Evolutionary conservation across 2,888 invertebrate genomes (phyloP).

Genomic region (Acronicta aceris): DNA sequence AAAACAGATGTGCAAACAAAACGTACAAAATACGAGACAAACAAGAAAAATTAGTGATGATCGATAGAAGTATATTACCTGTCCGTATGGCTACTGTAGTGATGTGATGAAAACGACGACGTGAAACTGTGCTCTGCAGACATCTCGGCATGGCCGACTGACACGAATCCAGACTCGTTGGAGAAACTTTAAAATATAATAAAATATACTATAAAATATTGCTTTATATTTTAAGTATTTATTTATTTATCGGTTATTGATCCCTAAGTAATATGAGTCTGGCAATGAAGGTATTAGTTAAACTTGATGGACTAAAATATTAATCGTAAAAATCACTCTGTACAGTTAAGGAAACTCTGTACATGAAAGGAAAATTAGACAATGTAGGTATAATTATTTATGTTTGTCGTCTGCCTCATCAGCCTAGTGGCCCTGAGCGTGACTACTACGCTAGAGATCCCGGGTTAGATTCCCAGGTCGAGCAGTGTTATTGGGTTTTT

Average conservation of each 20-base stretch:
- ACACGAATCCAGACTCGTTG: slow-evolving; percentile 88
- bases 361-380: slow-evolving; percentile 26
- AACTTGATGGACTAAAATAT: too few relatives aligned
- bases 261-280: too few relatives aligned
- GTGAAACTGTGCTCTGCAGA: slow-evolving; percentile 84
- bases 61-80: slow-evolving; percentile 68
- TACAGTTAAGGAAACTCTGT: too few relatives aligned
- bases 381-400: not conserved
- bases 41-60: slow-evolving; percentile 46
- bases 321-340: too few relatives aligned
- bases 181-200: slow-evolving; percentile 77
- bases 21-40: slow-evolving; percentile 26
- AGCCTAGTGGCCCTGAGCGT: too few relatives aligned
- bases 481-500: too few relatives aligned
- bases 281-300: too few relatives aligned
- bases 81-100: slow-evolving; percentile 84
- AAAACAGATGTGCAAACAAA: slow-evolving; percentile 49
- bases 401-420: too few relatives aligned
- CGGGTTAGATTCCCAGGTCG: too few relatives aligned
- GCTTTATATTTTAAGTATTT: not conserved
- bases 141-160: slow-evolving; percentile 85
- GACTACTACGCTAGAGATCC: too few relatives aligned
- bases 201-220: slow-evolving; percentile 8
- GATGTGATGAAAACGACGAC: slow-evolving; percentile 82
- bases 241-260: too few relatives aligned